phyloP scores from a whole-genome alignment of 2,797 vertebrate genomes.

The Rhodeus uyekii region DNA sequence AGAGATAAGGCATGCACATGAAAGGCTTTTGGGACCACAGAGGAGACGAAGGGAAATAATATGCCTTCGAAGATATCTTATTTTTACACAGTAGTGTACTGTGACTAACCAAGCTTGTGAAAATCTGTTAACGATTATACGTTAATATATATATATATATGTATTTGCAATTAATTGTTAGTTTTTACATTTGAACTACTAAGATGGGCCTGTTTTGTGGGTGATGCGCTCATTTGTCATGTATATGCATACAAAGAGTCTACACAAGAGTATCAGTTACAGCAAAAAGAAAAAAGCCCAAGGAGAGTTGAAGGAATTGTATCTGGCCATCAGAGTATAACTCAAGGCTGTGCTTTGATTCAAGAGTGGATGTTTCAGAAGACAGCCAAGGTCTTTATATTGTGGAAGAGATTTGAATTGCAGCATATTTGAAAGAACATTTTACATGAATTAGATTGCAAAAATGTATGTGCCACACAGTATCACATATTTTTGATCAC shows the following conservation, averaged over 20 bases:
- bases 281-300: background rate
- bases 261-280: background rate
- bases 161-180: background rate
- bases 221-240: background rate
- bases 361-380: background rate
- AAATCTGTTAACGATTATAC: background rate
- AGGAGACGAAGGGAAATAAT: background rate
- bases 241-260: background rate
- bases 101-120: background rate
- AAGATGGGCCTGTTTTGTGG: background rate
- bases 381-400: slow-evolving; percentile 16
- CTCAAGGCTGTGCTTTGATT: slow-evolving; percentile 11
- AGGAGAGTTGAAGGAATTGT: background rate
- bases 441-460: background rate
- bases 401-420: slow-evolving; percentile 10
- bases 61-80: slow-evolving; percentile 5
- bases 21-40: slow-evolving; percentile 28
- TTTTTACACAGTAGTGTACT: background rate
- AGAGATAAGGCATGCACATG: slow-evolving; percentile 26
- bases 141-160: no score
- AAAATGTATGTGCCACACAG: background rate
- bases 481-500: background rate
- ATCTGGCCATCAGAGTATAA: background rate
- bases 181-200: background rate
- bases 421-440: slow-evolving; percentile 9